Evolutionary conservation across 2,113 vertebrate genomes (phyloP).

Genomic region (Cephalopterus ornatus): DNA sequence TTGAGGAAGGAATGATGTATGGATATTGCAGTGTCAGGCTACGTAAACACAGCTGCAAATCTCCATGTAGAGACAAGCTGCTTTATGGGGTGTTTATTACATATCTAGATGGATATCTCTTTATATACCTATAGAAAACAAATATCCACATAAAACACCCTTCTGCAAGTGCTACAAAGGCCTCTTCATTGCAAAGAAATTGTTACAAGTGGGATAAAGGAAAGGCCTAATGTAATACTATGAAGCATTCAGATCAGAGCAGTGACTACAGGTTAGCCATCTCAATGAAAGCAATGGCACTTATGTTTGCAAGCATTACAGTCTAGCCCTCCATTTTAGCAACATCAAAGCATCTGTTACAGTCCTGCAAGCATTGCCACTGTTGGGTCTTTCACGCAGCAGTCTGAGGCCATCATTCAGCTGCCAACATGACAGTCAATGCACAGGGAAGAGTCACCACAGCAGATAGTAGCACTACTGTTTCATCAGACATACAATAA

Average conservation of each 20-base stretch:
- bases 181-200: neutral
- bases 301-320: accelerated
- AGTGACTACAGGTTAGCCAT: neutral
- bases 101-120: slow-evolving; percentile 48
- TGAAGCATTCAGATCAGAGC: neutral
- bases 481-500: neutral
- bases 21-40: slow-evolving; percentile 1
- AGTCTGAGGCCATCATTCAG: neutral
- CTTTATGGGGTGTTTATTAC: slow-evolving; percentile 56
- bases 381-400: neutral
- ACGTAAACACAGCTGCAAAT: slow-evolving; percentile 53
- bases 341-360: neutral
- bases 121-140: slow-evolving; percentile 44
- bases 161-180: neutral
- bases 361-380: neutral
- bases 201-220: neutral
- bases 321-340: neutral
- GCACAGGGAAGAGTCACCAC: neutral
- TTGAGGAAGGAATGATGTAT: neutral
- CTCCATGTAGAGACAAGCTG: slow-evolving; percentile 34
- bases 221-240: neutral
- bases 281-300: neutral
- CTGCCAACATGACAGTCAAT: neutral
- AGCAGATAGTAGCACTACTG: accelerated
- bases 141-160: slow-evolving; percentile 37